These are phyloP conservation scores for Stratiolaelaps scimitus DNA, from an alignment of 1,140 invertebrate species.

Conservation along the genomic window DNA sequence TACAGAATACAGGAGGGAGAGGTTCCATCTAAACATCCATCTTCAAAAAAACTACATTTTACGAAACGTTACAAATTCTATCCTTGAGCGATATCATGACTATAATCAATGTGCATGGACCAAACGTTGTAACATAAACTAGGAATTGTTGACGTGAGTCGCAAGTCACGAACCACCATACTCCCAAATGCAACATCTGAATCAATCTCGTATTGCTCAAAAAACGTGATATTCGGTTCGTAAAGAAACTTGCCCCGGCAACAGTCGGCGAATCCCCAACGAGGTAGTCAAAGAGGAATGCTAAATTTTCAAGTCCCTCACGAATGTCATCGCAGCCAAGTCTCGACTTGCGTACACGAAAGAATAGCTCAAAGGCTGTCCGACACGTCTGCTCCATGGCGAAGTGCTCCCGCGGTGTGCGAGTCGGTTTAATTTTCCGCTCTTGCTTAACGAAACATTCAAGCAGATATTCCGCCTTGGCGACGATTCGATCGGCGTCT, in stretches of 20 bases:
- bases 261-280: neutral
- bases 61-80: too few species aligned
- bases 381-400: constrained; percentile 12
- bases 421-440: neutral
- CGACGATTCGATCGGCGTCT: neutral
- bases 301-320: constrained; percentile 9
- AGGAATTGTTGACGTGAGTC: too few species aligned
- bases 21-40: too few species aligned
- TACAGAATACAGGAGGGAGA: too few species aligned
- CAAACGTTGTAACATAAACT: too few species aligned
- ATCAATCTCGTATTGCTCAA: too few species aligned
- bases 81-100: too few species aligned
- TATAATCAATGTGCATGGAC: too few species aligned
- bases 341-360: neutral
- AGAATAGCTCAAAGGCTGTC: constrained; percentile 11
- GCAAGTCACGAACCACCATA: too few species aligned
- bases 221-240: neutral
- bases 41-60: too few species aligned
- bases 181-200: too few species aligned
- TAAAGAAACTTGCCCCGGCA: neutral
- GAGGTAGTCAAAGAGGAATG: constrained; percentile 12
- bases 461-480: constrained; percentile 11
- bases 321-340: constrained; percentile 13
- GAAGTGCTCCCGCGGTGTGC: constrained; percentile 22
- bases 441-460: constrained; percentile 6